phyloP scores from a whole-genome alignment of 1,140 invertebrate species.

The Lasaia peninsularis region DNA sequence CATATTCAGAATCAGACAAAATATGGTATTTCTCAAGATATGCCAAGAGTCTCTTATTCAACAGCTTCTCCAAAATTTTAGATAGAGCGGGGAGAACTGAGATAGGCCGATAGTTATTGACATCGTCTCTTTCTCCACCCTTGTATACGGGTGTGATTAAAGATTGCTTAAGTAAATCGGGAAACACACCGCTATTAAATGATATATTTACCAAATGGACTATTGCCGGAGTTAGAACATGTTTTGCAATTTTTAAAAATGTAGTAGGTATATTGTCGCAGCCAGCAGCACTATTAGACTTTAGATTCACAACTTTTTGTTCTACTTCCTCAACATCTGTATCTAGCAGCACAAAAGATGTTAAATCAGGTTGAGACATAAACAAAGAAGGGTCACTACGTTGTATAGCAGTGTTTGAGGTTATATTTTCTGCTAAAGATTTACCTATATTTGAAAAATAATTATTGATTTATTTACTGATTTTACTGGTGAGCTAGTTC shows the following conservation, averaged over 20 bases:
- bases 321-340: conserved; percentile 19
- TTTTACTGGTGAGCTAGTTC: neutral
- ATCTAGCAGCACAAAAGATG: conserved; percentile 22
- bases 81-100: neutral
- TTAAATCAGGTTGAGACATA: neutral
- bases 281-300: conserved; percentile 18
- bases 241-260: conserved; percentile 19
- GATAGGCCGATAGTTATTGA: neutral
- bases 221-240: conserved; percentile 8
- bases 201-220: conserved; percentile 3
- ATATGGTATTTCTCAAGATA: neutral
- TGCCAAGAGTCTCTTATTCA: neutral
- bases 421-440: neutral
- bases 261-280: conserved; percentile 12
- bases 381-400: neutral
- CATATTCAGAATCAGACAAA: neutral
- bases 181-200: neutral
- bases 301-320: conserved; percentile 16
- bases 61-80: neutral
- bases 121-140: neutral
- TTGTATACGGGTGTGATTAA: neutral
- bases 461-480: neutral
- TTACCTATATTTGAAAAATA: neutral
- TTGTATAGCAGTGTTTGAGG: neutral
- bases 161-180: neutral